Evolutionary conservation across 2,888 invertebrate genomes (phyloP).

Genomic region (Cinara cedri): DNA sequence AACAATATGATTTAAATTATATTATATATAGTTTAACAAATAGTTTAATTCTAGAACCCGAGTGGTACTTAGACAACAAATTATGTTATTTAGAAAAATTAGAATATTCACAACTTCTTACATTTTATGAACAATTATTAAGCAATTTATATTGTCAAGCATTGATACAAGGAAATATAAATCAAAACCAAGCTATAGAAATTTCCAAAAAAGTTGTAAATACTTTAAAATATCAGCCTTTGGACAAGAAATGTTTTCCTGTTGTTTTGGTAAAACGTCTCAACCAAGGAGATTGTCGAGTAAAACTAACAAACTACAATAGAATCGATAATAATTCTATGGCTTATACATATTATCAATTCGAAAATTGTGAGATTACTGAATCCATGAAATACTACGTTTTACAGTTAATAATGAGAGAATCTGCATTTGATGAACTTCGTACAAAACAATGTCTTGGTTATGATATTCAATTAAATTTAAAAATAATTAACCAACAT

Average conservation of each 20-base stretch:
- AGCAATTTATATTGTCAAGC: constrained; percentile 73
- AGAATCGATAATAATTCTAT: constrained; percentile 76
- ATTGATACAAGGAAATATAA: constrained; percentile 82
- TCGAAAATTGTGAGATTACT: constrained; percentile 66
- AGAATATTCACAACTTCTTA: constrained; percentile 12
- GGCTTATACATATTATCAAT: constrained; percentile 86
- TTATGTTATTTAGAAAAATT: constrained; percentile 30
- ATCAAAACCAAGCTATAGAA: constrained; percentile 69
- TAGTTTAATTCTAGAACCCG: constrained; percentile 40
- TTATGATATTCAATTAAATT: constrained; percentile 73
- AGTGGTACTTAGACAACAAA: constrained; percentile 35
- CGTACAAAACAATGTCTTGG: constrained; percentile 90
- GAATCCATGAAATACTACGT: constrained; percentile 58
- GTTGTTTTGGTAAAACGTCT: constrained; percentile 58
- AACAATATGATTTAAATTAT: constrained; percentile 47
- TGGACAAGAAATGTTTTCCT: constrained; percentile 62
- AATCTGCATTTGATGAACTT: constrained; percentile 83
- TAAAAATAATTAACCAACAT: constrained; percentile 72
- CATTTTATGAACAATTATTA: constrained; percentile 30
- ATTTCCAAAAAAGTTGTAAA: constrained; percentile 69
- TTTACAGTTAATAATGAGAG: constrained; percentile 75
- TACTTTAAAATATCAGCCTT: constrained; percentile 67
- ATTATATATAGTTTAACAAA: constrained; percentile 29
- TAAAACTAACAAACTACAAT: constrained; percentile 72
- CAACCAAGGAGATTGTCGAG: constrained; percentile 59